Evolutionary conservation across 2,888 invertebrate genomes (phyloP), one percentile per base, ranked within the genome.

Genomic region (Blomia tropicalis): DNA sequence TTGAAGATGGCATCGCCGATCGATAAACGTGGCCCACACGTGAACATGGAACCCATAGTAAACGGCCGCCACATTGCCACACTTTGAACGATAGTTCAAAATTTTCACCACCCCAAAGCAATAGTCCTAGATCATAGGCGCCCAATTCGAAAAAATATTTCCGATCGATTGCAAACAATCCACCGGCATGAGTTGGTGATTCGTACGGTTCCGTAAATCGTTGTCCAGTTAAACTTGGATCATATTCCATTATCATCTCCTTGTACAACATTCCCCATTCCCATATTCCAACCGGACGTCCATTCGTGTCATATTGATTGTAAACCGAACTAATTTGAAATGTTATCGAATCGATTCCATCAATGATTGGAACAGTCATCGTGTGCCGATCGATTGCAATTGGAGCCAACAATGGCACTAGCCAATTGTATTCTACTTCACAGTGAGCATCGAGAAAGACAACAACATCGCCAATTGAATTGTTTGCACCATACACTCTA

Each of bases 211-310:
- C 92, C 60, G 87, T 88, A 71, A 85, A 83, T 73, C 95, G 82
- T 65, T 82, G 78, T 68, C 92, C 79, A 2, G 78, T 79, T 36
- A 79, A 80, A 1, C 83, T 77, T 75, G 95, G 93, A 64, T 82
- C 80, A 29, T 83, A 80, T 0, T 95, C 92, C 1, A 96, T 83
- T 72, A 90, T 89, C 69, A 90, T 93, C 75, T 98, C 98, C 75
- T 98, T 98, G 75, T 98, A 98, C 41, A 96, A 77, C 85, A 96
- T 93, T 11, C 96, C 96, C 96, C 96, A 98, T 77, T 98, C 98
- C 74, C 96, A 98, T 66, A 98, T 96, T 3, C 96, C 96, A 66
- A 93, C 78, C 73, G 85, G 93, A 71, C 90, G 85, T 60, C 82
- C 81, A 3, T 70, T 69, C 5, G 86, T 86, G 67, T 83, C 83